These are phyloP conservation scores for Alethe castanea DNA, from an alignment of 2,113 vertebrate species.

Conservation along the genomic window DNA sequence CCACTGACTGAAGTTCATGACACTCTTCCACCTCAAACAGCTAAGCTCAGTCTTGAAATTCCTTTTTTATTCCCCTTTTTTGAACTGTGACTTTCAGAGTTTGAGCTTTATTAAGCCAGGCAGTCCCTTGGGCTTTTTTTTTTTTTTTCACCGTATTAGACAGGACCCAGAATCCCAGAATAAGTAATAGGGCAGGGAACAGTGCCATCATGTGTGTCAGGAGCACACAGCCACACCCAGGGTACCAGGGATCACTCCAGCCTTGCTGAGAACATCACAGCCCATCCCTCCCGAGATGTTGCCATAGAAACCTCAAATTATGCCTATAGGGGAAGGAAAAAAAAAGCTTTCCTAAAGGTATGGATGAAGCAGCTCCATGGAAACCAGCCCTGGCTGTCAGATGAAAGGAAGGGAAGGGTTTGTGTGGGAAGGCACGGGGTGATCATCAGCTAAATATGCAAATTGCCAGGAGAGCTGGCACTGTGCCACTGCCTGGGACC, in stretches of 20 bases:
- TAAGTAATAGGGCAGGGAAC: not conserved
- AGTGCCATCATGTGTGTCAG: not conserved
- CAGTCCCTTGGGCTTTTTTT: not conserved
- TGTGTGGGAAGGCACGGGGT: slow-evolving; percentile 2
- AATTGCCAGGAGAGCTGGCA: not conserved
- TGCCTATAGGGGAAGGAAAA: slow-evolving; percentile 52
- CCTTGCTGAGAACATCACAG: not conserved
- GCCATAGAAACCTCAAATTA: slow-evolving; percentile 72
- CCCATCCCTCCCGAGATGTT: slow-evolving; percentile 30
- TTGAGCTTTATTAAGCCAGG: not conserved
- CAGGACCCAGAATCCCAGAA: not conserved
- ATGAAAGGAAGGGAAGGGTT: not conserved
- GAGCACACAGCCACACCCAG: not conserved
- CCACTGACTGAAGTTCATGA: not conserved
- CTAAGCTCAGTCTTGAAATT: not conserved
- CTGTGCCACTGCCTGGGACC: not conserved
- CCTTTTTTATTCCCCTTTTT: not conserved
- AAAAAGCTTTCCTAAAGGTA: slow-evolving; percentile 47
- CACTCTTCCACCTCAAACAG: not conserved
- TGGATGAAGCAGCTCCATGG: slow-evolving; percentile 62
- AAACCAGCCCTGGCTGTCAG: slow-evolving; percentile 45
- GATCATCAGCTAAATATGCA: not conserved
- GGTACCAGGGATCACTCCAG: not conserved
- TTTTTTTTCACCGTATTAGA: not conserved
- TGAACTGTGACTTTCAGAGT: not conserved